Evolutionary conservation across 2,888 invertebrate genomes (phyloP), one percentile per base, ranked within the genome.

Genomic region (Odontocerum albicorne): DNA sequence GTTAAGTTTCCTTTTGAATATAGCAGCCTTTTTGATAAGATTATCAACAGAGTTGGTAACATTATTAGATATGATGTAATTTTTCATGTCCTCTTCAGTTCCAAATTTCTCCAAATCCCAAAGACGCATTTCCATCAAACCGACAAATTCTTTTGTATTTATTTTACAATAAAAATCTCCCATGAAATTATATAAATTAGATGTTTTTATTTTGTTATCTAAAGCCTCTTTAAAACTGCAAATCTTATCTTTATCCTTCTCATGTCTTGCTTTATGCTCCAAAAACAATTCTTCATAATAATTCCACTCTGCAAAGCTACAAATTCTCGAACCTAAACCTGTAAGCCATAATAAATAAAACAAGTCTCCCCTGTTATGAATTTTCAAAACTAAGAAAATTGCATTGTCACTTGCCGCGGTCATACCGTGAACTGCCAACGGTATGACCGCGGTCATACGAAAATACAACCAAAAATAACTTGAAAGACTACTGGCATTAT

Each of bases 71-170:
- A 10, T 49, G n/a, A 13, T 31, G 16, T 39, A 27, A n/a, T 40
- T 19, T 6, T 31, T 20, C n/a, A 39, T 16, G 12, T 49, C 49
- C 31, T 49, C 19, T 4, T 40, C 7, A 2, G 49, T 33, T 17
- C 49, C 49, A 12, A 35, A 35, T 12, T 27, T 27, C 10, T 27
- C 27, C 10, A 27, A 10, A 10, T 27, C 27, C 4, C 4, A 77
- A 13, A 73, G 44, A 2, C 64, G 66, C 17, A 70, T 66, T 1
- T 75, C 71, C 2, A 71, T 57, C 2, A 72, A 50, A 16, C 75
- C 74, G 71, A 72, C 74, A 20, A 72, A 71, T 22, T 76, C 66
- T 4, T 70, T 62, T 20, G 75, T 62, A 40, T 65, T 68, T 3
- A 75, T 50, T 4, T 61, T 63, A 8, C 71, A 70, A 1, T 68